Base-by-base conservation (phyloP, 2,888 invertebrate genomes). In the Ephialtes manifestator region DNA sequence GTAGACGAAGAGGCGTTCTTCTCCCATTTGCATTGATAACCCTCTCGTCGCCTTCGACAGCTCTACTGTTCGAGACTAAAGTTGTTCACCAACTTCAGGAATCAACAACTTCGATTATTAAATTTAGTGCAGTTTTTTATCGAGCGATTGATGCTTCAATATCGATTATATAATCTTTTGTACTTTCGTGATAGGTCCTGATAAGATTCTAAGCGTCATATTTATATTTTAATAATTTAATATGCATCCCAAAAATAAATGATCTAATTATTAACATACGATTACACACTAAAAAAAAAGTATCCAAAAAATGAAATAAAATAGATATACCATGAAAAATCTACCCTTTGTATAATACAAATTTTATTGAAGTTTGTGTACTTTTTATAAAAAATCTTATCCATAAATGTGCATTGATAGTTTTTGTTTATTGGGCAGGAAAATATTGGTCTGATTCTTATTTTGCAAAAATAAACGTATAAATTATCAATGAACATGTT, bases 11-110 rank as follows among this genome's bases (percentile, higher is more conserved):
- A 60, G 24, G 51, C 43, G 28, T 18, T 51, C 55, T 48, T 53
- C 24, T 39, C 28, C 65, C 76, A 76, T 81, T 63, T 63, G 63
- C 60, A 53, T 70, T 63, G 63, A 63, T 76, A 28, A 51, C 76
- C 60, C 48, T 28, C 60, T 11, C 35, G 35, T 4, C 18, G 35
- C 24, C 28, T 28, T 31, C 18, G 13, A 18, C 39, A n/a, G 20
- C 15, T 18, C 7, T 7, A 24, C 28, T 43, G 18, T n/a, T 60
- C 10, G 28, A 35, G 18, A 46, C 8, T n/a, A n/a, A 74, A 74
- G 11, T n/a, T 60, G 10, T 46, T 58, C 18, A 11, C 28, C 4
- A 4, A 31, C 58, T 46, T 74, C 18, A 15, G 58, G 11, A n/a
- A 74, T 58, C n/a, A 24, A 67, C 46, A 20, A 67, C 67, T 28